Percentiles rank a stretch among this genome's conserved stretches.
These are phyloP conservation scores for Latrodectus elegans DNA, from an alignment of 2,888 invertebrate species.

Conservation along the genomic window DNA sequence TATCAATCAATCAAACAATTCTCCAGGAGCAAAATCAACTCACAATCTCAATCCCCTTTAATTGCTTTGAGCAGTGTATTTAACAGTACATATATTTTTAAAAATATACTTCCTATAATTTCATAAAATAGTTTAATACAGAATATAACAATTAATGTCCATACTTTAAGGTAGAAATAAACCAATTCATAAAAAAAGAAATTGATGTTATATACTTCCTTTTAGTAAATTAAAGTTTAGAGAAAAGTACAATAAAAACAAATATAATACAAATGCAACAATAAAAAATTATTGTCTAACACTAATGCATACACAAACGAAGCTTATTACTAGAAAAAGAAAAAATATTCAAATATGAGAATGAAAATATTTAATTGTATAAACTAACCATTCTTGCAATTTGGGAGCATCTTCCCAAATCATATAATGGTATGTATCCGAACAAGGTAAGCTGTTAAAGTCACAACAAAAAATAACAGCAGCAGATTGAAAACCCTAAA, in stretches of 20 bases:
- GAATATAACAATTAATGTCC: too few species aligned
- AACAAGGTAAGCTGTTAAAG: constrained; percentile 90
- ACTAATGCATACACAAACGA: too few species aligned
- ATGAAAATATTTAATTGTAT: neutral
- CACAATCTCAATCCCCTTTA: neutral
- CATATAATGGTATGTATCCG: constrained; percentile 86
- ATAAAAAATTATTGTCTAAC: too few species aligned
- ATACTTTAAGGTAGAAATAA: too few species aligned
- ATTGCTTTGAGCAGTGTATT: neutral
- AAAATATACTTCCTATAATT: too few species aligned
- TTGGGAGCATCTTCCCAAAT: constrained; percentile 82
- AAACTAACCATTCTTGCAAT: constrained; percentile 87
- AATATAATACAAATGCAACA: too few species aligned
- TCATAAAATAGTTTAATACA: too few species aligned
- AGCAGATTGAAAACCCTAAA: constrained; percentile 75
- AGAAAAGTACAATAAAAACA: too few species aligned
- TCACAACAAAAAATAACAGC: constrained; percentile 91
- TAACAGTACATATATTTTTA: neutral
- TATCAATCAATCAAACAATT: neutral
- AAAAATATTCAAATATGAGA: neutral
- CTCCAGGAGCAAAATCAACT: neutral
- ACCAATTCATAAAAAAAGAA: too few species aligned
- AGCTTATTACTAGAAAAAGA: neutral
- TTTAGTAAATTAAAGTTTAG: too few species aligned
- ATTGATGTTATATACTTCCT: too few species aligned